Conservation (phyloP, 2,888 invertebrate genomes). For the Ferdinandea cuprea region DNA sequence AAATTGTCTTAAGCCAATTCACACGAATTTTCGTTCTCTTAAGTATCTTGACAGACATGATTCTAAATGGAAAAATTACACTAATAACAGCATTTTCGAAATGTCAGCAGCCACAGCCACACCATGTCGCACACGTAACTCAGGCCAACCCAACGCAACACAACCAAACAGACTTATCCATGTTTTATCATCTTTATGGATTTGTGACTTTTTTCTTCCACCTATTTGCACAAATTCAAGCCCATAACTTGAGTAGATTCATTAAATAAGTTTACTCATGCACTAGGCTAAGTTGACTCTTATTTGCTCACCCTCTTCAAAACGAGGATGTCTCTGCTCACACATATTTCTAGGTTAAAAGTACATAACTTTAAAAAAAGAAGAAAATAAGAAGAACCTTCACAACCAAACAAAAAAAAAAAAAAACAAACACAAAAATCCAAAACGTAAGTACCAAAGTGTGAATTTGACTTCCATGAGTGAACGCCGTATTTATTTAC, state of each 20-base stretch:
- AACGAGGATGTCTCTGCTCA: not conserved
- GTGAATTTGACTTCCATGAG: slow-evolving; percentile 52
- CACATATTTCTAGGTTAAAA: slow-evolving; percentile 17
- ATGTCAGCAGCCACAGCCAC: too few relatives aligned
- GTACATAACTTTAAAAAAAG: too few relatives aligned
- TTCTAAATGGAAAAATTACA: not conserved
- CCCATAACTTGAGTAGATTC: slow-evolving; percentile 20
- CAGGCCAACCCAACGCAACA: too few relatives aligned
- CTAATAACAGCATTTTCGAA: too few relatives aligned
- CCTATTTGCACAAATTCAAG: not conserved
- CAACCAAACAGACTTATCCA: not conserved
- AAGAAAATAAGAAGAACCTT: not conserved
- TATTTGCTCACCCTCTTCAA: slow-evolving; percentile 15
- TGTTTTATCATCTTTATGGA: not conserved
- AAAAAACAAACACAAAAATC: slow-evolving; percentile 15
- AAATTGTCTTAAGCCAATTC: too few relatives aligned
- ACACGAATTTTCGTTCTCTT: too few relatives aligned
- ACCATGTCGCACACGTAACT: too few relatives aligned
- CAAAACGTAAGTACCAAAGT: slow-evolving; percentile 38
- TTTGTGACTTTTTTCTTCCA: slow-evolving; percentile 2
- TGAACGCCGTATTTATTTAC: slow-evolving; percentile 46
- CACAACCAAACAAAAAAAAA: too few relatives aligned
- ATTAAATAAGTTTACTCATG: slow-evolving; percentile 41
- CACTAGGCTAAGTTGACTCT: not conserved
- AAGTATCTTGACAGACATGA: too few relatives aligned